Conservation (phyloP, 2,888 invertebrate genomes). For the Phaedon cochleariae region DNA sequence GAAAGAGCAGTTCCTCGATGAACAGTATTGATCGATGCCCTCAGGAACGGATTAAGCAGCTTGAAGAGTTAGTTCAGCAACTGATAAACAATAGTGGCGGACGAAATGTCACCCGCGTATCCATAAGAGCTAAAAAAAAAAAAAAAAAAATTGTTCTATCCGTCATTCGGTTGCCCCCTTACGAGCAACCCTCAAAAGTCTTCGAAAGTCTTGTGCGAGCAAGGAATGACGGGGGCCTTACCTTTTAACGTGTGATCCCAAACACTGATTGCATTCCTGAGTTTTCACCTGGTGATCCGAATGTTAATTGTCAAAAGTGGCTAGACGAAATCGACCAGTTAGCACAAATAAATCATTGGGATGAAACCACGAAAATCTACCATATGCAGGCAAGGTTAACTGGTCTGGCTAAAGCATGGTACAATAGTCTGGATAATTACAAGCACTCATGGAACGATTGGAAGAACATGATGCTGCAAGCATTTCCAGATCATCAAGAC, state of each 20-base stretch:
- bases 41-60: background rate
- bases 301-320: slow-evolving; percentile 19
- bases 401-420: slow-evolving; percentile 23
- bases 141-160: no score
- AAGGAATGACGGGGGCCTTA: no score
- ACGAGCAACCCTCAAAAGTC: no score
- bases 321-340: slow-evolving; percentile 24
- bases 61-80: background rate
- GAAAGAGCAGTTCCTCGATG: background rate
- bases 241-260: no score
- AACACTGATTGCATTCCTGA: slow-evolving; percentile 27
- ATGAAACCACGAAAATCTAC: slow-evolving; percentile 18
- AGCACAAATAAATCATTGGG: slow-evolving; percentile 12
- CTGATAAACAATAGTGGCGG: background rate
- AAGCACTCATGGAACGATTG: slow-evolving; percentile 18
- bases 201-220: no score
- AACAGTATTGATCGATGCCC: background rate
- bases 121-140: slow-evolving; percentile 11
- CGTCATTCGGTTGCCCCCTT: no score
- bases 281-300: slow-evolving; percentile 21
- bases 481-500: slow-evolving; percentile 34
- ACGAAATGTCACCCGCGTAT: background rate
- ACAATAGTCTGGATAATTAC: slow-evolving; percentile 26
- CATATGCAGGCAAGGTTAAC: slow-evolving; percentile 24
- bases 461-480: slow-evolving; percentile 5